These are phyloP conservation scores for Phylloscopus trochilus DNA, from an alignment of 2,113 vertebrate genomes.

Conservation along the genomic window DNA sequence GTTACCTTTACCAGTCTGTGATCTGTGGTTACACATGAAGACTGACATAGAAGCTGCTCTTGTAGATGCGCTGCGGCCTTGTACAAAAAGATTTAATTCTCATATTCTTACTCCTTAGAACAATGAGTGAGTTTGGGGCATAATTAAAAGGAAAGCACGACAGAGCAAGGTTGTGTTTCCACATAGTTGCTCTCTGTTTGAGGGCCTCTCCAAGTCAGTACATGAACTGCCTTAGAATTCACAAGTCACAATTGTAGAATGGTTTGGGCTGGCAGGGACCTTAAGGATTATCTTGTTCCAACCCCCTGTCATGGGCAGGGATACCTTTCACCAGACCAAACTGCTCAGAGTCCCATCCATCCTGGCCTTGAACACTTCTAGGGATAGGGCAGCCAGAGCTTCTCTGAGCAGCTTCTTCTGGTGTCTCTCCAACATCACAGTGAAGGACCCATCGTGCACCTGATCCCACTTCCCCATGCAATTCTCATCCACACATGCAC, in stretches of 20 bases:
- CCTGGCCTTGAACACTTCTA: not conserved
- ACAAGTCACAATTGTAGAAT: not conserved
- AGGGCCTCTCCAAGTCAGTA: not conserved
- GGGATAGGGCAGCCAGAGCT: not conserved
- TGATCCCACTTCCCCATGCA: not conserved
- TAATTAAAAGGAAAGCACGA: not conserved
- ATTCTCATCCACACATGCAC: not conserved
- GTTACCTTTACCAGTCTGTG: not conserved
- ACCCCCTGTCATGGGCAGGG: fast-evolving
- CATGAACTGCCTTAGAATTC: not conserved
- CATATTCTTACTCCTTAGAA: not conserved
- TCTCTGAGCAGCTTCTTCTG: not conserved
- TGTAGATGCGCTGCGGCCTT: not conserved
- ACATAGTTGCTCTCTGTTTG: not conserved
- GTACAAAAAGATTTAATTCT: not conserved
- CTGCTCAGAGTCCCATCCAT: not conserved
- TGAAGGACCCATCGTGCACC: fast-evolving
- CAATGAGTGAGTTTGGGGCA: not conserved
- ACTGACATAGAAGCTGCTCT: not conserved
- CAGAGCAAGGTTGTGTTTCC: not conserved
- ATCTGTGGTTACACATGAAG: not conserved
- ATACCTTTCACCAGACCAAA: not conserved
- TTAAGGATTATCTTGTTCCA: not conserved
- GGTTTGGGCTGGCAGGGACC: not conserved
- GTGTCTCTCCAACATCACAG: not conserved